Evolutionary conservation across 2,888 invertebrate species (phyloP).

Genomic region (Julus scanicus): DNA sequence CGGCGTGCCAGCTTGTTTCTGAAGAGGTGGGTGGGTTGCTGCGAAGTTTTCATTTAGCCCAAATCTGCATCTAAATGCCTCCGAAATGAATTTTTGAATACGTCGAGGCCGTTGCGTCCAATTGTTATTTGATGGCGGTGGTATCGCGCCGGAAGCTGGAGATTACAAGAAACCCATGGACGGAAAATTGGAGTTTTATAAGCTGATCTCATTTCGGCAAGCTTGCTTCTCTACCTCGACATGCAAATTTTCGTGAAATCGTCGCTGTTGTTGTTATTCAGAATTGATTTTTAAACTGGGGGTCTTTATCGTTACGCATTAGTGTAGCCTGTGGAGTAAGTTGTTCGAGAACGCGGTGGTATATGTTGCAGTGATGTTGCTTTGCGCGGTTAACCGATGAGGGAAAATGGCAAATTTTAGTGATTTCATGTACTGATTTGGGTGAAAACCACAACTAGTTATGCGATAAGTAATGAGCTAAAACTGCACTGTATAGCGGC

Average conservation of each 20-base stretch:
- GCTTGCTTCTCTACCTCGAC: background rate
- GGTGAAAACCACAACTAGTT: too few species aligned
- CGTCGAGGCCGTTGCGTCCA: background rate
- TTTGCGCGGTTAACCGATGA: background rate
- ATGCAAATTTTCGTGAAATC: background rate
- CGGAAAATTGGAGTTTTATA: conserved; percentile 21
- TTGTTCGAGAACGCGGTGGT: too few species aligned
- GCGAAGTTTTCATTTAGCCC: conserved; percentile 32
- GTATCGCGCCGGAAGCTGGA: conserved; percentile 16
- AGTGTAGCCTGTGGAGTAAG: too few species aligned
- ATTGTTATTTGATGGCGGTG: conserved; percentile 37
- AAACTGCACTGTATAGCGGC: too few species aligned
- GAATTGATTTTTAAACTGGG: background rate
- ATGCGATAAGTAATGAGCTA: too few species aligned
- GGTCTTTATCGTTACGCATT: background rate
- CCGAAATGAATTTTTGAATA: conserved; percentile 42
- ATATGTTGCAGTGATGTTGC: background rate
- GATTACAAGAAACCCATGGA: background rate
- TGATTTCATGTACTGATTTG: too few species aligned
- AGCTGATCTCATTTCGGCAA: background rate
- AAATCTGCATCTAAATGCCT: conserved; percentile 42
- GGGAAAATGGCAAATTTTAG: background rate
- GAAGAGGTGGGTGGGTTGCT: conserved; percentile 15
- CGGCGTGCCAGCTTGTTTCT: conserved; percentile 17
- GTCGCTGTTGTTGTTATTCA: background rate